Evolutionary conservation across 2,113 vertebrate genomes (phyloP).

Genomic region (Patagioenas fasciata): DNA sequence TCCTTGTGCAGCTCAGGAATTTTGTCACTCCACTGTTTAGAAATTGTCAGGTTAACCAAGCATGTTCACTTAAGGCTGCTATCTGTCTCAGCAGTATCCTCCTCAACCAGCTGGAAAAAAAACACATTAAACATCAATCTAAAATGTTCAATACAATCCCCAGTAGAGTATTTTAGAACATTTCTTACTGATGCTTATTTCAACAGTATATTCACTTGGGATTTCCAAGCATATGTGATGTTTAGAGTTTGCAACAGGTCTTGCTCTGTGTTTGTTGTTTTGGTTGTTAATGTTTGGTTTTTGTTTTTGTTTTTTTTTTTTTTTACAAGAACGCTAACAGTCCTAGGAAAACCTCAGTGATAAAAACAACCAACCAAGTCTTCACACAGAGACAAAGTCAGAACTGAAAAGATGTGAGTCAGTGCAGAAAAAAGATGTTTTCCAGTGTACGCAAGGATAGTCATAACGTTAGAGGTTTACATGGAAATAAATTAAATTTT

Average conservation of each 20-base stretch:
- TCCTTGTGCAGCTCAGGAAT: background rate
- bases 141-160: background rate
- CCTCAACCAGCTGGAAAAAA: background rate
- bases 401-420: background rate
- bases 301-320: too few species aligned
- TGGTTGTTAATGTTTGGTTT: accelerated
- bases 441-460: background rate
- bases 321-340: background rate
- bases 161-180: background rate
- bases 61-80: background rate
- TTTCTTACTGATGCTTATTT: background rate
- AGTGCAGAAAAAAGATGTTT: background rate
- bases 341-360: background rate
- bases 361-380: background rate
- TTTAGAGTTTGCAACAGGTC: background rate
- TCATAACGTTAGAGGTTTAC: background rate
- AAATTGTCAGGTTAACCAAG: background rate
- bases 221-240: background rate
- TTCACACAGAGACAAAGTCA: background rate
- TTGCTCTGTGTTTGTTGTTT: background rate
- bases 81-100: background rate
- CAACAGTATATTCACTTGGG: background rate
- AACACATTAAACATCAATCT: background rate
- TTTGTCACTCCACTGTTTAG: background rate
- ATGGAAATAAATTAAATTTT: background rate